phyloP scores from a whole-genome alignment of 2,113 vertebrate genomes.

The Rhea americana region DNA sequence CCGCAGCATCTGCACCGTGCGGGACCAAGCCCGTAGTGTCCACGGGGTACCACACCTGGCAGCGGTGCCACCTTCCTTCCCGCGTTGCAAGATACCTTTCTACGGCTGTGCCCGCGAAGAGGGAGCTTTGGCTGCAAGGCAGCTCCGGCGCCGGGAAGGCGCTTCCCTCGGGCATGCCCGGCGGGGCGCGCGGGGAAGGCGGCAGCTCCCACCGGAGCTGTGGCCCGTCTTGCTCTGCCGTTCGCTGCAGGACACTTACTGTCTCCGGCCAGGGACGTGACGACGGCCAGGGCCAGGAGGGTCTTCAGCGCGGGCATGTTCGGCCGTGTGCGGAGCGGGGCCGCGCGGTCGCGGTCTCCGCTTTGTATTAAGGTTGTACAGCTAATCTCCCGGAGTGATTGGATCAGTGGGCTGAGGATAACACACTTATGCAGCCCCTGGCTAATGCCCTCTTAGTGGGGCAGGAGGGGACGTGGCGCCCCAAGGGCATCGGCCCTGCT shows the following conservation, averaged over 20 bases:
- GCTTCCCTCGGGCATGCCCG: no score
- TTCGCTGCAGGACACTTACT: conserved; percentile 70
- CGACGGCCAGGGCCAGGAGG: conserved; percentile 71
- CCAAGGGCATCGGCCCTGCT: conserved; percentile 13
- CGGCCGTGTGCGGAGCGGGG: background rate
- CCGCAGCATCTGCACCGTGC: no score
- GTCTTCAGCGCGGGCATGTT: conserved; percentile 74
- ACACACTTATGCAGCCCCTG: conserved; percentile 65
- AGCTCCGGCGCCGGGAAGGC: no score
- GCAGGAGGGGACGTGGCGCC: background rate
- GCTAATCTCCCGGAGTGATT: conserved; percentile 77
- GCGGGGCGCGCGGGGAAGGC: no score
- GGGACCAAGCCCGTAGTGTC: no score
- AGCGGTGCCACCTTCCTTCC: no score
- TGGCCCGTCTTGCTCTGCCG: rapidly evolving
- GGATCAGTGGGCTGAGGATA: conserved; percentile 70
- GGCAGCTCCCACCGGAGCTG: background rate
- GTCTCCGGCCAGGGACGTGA: conserved; percentile 71
- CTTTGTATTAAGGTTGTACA: conserved; percentile 73
- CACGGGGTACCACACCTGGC: no score
- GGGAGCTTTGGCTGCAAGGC: no score
- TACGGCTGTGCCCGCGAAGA: no score
- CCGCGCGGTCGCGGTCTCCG: conserved; percentile 3
- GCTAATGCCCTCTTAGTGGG: conserved; percentile 51
- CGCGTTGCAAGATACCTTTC: no score